These are phyloP conservation scores for Clarias magur DNA, from an alignment of 2,113 vertebrate genomes.

Conservation along the genomic window DNA sequence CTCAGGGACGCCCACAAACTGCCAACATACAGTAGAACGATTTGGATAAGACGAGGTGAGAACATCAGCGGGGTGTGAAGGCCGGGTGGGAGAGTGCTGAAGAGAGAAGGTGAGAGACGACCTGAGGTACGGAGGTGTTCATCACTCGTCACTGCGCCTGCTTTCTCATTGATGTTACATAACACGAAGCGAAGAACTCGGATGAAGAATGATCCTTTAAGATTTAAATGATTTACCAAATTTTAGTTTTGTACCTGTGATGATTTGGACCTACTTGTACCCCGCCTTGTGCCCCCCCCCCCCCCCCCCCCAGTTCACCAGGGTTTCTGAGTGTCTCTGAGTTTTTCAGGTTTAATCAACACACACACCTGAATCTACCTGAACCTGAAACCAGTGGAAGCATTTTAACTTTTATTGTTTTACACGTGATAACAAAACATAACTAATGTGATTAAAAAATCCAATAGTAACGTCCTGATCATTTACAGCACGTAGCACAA, in stretches of 20 bases:
- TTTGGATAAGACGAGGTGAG: not conserved
- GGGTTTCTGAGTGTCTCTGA: too few species aligned
- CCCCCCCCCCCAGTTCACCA: too few species aligned
- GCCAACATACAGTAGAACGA: not conserved
- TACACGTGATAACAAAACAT: not conserved
- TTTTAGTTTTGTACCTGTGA: too few species aligned
- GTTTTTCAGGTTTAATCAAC: too few species aligned
- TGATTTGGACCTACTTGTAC: too few species aligned
- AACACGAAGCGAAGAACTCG: not conserved
- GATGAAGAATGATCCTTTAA: too few species aligned
- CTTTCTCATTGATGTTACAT: constrained; percentile 17
- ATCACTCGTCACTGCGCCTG: constrained; percentile 20
- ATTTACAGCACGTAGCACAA: too few species aligned
- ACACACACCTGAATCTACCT: not conserved
- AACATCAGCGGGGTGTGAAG: not conserved
- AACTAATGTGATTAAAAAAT: not conserved
- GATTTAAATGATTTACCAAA: too few species aligned
- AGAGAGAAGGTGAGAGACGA: constrained; percentile 8
- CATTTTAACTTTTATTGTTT: not conserved
- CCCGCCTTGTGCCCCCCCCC: too few species aligned
- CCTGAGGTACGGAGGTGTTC: constrained; percentile 23
- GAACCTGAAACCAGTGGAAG: not conserved
- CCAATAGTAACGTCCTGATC: too few species aligned
- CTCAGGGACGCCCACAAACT: not conserved
- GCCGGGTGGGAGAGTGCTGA: not conserved